Evolutionary conservation across 2,888 invertebrate species (phyloP).

Genomic region (Dasypolia templi): DNA sequence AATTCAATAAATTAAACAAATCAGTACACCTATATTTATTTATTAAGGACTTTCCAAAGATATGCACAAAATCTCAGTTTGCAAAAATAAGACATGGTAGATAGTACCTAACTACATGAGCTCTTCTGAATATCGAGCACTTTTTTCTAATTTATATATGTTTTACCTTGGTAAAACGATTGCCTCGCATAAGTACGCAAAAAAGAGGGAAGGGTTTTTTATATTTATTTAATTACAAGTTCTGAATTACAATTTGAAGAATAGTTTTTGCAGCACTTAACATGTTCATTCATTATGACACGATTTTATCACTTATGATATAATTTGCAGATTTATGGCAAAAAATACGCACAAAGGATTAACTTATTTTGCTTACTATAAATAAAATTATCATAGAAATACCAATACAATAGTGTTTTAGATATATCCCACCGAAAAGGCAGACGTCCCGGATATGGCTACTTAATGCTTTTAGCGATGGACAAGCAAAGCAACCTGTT

Average conservation of each 20-base stretch:
- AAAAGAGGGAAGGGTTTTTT: slow-evolving; percentile 24
- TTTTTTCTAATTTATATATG: not conserved
- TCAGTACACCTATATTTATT: not conserved
- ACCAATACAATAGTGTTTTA: slow-evolving; percentile 15
- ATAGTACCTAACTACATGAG: no score
- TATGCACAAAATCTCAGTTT: not conserved
- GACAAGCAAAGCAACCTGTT: slow-evolving; percentile 43
- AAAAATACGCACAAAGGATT: not conserved
- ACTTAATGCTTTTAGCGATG: slow-evolving; percentile 65
- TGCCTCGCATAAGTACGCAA: not conserved
- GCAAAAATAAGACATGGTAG: no score
- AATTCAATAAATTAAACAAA: not conserved
- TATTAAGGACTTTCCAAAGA: not conserved
- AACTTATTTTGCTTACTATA: slow-evolving; percentile 6
- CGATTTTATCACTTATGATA: slow-evolving; percentile 21
- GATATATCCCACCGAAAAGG: slow-evolving; percentile 59
- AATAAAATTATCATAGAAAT: slow-evolving; percentile 7
- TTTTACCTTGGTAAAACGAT: not conserved
- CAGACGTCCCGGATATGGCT: slow-evolving; percentile 52
- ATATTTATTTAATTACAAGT: slow-evolving; percentile 8
- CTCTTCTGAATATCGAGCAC: not conserved
- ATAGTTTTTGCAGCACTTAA: slow-evolving; percentile 34
- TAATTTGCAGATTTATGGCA: slow-evolving; percentile 3
- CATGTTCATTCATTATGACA: slow-evolving; percentile 26
- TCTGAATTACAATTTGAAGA: slow-evolving; percentile 35